Base-by-base conservation (phyloP, 1,140 invertebrate species). In the Pseudomyrmex dendroicus region DNA sequence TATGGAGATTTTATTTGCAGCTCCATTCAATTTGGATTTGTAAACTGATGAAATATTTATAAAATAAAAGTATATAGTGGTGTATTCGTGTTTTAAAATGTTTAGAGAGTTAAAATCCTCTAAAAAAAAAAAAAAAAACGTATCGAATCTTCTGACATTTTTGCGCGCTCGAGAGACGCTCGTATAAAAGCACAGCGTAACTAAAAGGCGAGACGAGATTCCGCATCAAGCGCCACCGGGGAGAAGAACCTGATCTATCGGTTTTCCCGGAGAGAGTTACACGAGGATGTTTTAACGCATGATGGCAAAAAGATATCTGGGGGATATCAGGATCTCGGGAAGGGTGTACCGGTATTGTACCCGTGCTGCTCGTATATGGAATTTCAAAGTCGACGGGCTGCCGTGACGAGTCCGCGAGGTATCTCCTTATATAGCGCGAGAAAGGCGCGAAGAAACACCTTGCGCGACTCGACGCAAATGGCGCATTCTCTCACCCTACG, bases 391-490 rank as follows among this genome's bases (percentile, higher is more conserved):
- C 63, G 52, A 85, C 61, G 22, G 48, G 17, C 52, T 63, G 83
- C 50, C 25, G 13, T 17, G 83, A 57, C 82, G n/a, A 68, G 50
- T 61, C 54, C 61, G 59, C 20, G 57, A 44, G 25, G 15, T 54
- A 68, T 73, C 12, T 9, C 85, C 85, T 68, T 86, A 85, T 84
- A 89, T 64, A 87, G 87, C 17, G 5, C 72, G 15, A 50, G 22
- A 25, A 67, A 83, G 62, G 62, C 67, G 86, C 84, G 62, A 88
- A 85, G 85, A 83, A 83, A 88, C 82, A 88, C 82, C 88, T 89
- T 67, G 82, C 57, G 46, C 12, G 59, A 57, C 15, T 59, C 68
- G 35, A 84, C 61, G 59, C 64, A 52, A 48, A 80, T 61, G 83
- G 35, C 68, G 52, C 35, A 7, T 7, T 5, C 0, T 35, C 35